Evolutionary conservation across 2,797 vertebrate species (phyloP), one percentile per base, ranked within the genome.

Genomic region (Perodicticus potto): DNA sequence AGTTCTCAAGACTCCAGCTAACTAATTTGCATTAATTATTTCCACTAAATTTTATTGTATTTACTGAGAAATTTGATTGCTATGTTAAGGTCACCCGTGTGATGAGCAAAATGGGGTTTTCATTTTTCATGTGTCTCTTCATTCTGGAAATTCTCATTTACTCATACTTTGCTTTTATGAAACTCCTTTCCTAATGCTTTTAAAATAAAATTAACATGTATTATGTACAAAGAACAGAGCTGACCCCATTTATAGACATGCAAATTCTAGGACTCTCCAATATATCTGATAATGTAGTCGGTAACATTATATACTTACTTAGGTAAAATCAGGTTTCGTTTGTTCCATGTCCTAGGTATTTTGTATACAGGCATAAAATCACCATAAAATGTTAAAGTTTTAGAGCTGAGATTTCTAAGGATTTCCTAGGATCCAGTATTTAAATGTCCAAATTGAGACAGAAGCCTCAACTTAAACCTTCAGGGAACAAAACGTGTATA

Each of bases 401-500:
- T 95, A 93, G 96, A 95, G 91, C 96, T 90, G 89, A 97, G 96
- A 97, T 98, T 97, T 98, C 86, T 96, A 96, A 97, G 89, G 96
- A 98, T 98, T 97, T 96, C 96, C 90, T 98, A 81, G 74, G 95
- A 98, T 97, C 96, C 93, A 94, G 92, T 97, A 97, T 97, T 98
- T 98, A 98, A 98, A 98, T 97, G 98, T 97, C 96, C 97, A 97
- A 98, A 98, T 98, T 97, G 98, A 98, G 98, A 98, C 97, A 95
- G 98, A 98, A 98, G 96, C 97, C 96, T 98, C 97, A 98, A 95
- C 96, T 98, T 97, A 98, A 98, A 97, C 98, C 98, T 98, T 98
- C 97, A 97, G 98, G 98, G 98, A 94, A 97, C 97, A 98, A 98
- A 98, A 98, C 80, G 91, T 98, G 97, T 98, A 98, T 97, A 98